These are phyloP conservation scores for Scaptomyza caliginosa DNA, from an alignment of 2,888 invertebrate genomes.

Conservation along the genomic window DNA sequence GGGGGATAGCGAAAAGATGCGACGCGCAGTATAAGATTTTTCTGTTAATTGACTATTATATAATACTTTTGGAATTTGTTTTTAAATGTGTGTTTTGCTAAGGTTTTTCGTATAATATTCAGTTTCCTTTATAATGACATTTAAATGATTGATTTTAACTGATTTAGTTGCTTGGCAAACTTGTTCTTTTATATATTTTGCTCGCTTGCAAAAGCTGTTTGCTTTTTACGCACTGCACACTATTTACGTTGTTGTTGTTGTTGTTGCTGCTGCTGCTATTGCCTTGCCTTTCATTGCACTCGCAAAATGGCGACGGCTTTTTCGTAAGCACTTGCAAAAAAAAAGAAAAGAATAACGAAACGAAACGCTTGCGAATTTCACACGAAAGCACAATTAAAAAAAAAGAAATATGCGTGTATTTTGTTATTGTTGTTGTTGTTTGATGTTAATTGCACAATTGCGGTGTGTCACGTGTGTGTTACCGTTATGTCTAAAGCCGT, in stretches of 20 bases:
- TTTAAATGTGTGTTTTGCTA: neutral
- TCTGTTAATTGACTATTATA: neutral
- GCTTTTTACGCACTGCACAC: neutral
- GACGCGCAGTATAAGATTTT: slow-evolving; percentile 2
- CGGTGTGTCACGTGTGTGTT: slow-evolving; percentile 27
- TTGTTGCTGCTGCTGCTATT: slow-evolving; percentile 9
- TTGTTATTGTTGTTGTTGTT: slow-evolving; percentile 30
- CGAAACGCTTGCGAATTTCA: slow-evolving; percentile 8
- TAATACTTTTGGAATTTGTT: neutral
- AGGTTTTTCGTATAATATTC: no score
- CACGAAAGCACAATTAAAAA: neutral
- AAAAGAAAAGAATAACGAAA: slow-evolving; percentile 32
- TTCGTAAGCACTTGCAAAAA: slow-evolving; percentile 41
- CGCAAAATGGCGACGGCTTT: slow-evolving; percentile 32
- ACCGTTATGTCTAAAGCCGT: slow-evolving; percentile 48
- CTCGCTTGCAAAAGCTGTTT: neutral
- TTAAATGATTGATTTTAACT: neutral
- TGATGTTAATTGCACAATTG: slow-evolving; percentile 11
- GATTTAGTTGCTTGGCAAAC: neutral
- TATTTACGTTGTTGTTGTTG: slow-evolving; percentile 10
- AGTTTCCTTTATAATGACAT: neutral
- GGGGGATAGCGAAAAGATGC: neutral
- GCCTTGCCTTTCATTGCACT: neutral
- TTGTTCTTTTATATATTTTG: slow-evolving; percentile 1
- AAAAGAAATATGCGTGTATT: neutral